Evolutionary conservation across 2,113 vertebrate species (phyloP).

Genomic region (Chaetodon auriga): DNA sequence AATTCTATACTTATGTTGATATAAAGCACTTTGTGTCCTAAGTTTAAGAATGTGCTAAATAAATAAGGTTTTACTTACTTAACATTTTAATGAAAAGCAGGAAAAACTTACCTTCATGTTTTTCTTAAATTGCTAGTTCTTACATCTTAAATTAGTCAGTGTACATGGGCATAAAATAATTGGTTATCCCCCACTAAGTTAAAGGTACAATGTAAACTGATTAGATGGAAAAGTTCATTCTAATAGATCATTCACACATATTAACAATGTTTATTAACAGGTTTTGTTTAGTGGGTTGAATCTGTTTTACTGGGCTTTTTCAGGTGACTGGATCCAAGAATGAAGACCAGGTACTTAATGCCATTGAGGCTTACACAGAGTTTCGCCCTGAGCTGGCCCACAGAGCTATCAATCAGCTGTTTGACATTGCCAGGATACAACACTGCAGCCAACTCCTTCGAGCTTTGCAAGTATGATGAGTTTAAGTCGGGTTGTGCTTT

Average conservation of each 20-base stretch:
- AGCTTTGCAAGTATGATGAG: conserved; percentile 90
- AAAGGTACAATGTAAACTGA: neutral
- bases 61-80: too few relatives aligned
- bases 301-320: neutral
- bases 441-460: conserved; percentile 94
- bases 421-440: conserved; percentile 96
- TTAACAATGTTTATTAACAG: neutral
- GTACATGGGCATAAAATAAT: too few relatives aligned
- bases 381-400: conserved; percentile 95
- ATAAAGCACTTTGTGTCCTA: too few relatives aligned
- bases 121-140: neutral
- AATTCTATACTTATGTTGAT: too few relatives aligned
- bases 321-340: conserved; percentile 97
- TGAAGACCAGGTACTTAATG: conserved; percentile 96
- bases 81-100: too few relatives aligned
- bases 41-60: too few relatives aligned
- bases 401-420: conserved; percentile 95
- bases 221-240: neutral
- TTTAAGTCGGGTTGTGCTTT: neutral
- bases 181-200: too few relatives aligned
- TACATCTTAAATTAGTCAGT: neutral
- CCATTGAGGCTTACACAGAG: conserved; percentile 96
- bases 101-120: neutral
- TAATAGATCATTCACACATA: neutral
- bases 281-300: neutral